A percentile compares a stretch with the other conserved stretches of the same genome.
These are phyloP conservation scores for Scaptomyza hsui DNA, from an alignment of 1,140 invertebrate species.

Conservation along the genomic window DNA sequence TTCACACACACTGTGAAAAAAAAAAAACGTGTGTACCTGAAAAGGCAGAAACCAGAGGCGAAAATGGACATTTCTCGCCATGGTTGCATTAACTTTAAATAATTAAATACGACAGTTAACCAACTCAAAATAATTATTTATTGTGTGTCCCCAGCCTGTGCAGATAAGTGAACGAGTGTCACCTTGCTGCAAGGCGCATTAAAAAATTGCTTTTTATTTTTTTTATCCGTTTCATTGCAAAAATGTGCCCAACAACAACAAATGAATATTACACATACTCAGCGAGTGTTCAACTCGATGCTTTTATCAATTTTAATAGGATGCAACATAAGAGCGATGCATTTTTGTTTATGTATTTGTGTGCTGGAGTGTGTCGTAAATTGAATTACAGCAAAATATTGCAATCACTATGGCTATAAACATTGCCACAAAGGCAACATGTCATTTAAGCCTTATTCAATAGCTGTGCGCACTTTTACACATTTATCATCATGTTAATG, in stretches of 20 bases:
- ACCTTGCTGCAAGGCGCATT: constrained; percentile 33
- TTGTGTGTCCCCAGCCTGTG: constrained; percentile 34
- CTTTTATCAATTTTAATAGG: constrained; percentile 55
- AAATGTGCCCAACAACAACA: constrained; percentile 18
- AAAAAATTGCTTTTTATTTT: constrained; percentile 58
- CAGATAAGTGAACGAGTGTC: background rate
- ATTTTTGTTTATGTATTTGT: background rate
- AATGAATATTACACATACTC: constrained; percentile 38
- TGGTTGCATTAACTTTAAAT: constrained; percentile 46
- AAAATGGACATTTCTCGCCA: constrained; percentile 31
- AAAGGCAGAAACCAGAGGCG: too few species aligned
- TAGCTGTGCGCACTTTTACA: background rate
- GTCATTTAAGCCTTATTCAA: background rate
- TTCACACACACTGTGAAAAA: background rate
- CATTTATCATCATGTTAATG: background rate
- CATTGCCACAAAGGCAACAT: constrained; percentile 23
- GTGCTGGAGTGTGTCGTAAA: constrained; percentile 15
- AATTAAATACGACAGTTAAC: constrained; percentile 31
- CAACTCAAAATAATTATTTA: constrained; percentile 55
- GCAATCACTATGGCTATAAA: constrained; percentile 45
- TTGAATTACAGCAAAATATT: constrained; percentile 63
- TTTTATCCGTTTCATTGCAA: constrained; percentile 31
- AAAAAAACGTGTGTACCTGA: background rate
- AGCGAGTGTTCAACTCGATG: constrained; percentile 29
- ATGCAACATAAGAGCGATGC: constrained; percentile 28